Percentiles rank a stretch among this genome's conserved stretches.
These are phyloP conservation scores for Poicephalus meyeri DNA, from an alignment of 2,113 vertebrate species.

Conservation along the genomic window DNA sequence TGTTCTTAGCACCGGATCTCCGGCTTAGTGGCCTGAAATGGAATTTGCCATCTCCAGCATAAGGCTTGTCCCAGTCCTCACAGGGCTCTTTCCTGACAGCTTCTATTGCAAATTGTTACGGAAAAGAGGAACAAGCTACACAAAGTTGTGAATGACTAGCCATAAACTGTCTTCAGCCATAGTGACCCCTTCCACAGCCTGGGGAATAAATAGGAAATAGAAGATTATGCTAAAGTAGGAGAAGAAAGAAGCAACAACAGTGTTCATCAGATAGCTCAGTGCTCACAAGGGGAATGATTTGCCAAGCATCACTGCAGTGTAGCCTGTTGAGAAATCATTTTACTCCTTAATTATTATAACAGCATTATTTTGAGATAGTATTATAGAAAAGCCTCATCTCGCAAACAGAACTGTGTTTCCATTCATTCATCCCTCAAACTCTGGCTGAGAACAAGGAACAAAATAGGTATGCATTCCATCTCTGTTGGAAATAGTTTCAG, in stretches of 20 bases:
- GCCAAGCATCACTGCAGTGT: not conserved
- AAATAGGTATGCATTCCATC: not conserved
- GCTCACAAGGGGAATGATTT: not conserved
- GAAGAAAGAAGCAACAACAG: not conserved
- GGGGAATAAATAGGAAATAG: not conserved
- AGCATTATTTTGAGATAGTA: not conserved
- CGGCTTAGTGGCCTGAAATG: constrained; percentile 23
- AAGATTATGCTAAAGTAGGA: not conserved
- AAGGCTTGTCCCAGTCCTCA: not conserved
- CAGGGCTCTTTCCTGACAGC: not conserved
- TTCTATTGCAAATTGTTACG: constrained; percentile 9
- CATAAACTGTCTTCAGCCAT: not conserved
- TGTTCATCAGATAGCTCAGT: not conserved
- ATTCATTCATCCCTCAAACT: not conserved
- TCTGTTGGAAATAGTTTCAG: not conserved
- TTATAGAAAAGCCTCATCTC: not conserved
- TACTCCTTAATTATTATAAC: not conserved
- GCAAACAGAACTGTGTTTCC: not conserved
- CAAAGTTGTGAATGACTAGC: not conserved
- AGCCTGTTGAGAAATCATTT: not conserved
- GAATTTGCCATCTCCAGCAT: not conserved
- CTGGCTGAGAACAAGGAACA: not conserved
- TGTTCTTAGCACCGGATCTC: constrained; percentile 51
- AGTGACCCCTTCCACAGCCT: not conserved
- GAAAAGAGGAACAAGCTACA: not conserved